Evolutionary conservation across 1,140 invertebrate genomes (phyloP).

Genomic region (Drosophila mayri): DNA sequence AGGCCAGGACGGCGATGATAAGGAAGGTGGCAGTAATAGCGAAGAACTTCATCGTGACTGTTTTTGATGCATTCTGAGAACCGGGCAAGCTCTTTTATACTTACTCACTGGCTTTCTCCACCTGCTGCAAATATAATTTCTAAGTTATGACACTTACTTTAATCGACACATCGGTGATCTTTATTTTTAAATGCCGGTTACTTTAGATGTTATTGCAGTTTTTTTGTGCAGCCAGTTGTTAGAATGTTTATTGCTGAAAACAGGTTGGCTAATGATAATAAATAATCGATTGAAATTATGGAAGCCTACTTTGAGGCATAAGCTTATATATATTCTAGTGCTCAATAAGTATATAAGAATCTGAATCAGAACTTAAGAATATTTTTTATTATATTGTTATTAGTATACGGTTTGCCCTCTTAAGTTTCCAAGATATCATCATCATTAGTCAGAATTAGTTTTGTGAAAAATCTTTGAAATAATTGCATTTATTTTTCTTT

Average conservation of each 20-base stretch:
- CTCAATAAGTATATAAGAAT: too few species aligned
- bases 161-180: neutral
- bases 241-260: neutral
- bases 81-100: constrained; percentile 21
- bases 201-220: constrained; percentile 9
- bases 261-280: constrained; percentile 4
- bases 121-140: neutral
- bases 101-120: neutral
- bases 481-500: too few species aligned
- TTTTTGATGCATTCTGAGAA: constrained; percentile 19
- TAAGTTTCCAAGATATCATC: too few species aligned
- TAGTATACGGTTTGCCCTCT: too few species aligned
- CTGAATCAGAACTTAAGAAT: too few species aligned
- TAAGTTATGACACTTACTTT: constrained; percentile 13
- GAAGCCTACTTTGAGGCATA: neutral
- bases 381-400: too few species aligned
- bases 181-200: constrained; percentile 7
- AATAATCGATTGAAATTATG: too few species aligned
- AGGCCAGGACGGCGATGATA: constrained; percentile 19
- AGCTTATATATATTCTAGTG: neutral
- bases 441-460: too few species aligned
- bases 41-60: constrained; percentile 32
- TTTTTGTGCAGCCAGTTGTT: constrained; percentile 4
- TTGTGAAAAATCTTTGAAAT: too few species aligned
- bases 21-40: constrained; percentile 21